phyloP scores from a whole-genome alignment of 2,113 vertebrate species.

The Perca flavescens region DNA sequence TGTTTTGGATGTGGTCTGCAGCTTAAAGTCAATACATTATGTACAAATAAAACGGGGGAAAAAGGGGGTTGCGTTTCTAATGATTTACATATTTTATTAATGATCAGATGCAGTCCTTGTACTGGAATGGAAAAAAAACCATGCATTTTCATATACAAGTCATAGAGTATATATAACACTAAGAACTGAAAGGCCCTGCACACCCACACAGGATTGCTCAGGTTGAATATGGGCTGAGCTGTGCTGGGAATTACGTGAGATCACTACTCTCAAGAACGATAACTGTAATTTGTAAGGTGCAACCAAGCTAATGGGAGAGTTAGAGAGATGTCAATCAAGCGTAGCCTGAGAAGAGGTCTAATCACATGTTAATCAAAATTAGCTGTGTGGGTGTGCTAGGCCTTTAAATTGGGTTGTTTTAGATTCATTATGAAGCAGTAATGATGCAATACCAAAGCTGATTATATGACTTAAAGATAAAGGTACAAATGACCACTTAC shows the following conservation, averaged over 20 bases:
- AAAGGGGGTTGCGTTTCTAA: background rate
- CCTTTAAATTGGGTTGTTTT: background rate
- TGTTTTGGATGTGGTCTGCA: background rate
- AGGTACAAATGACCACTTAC: background rate
- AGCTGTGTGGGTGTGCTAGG: background rate
- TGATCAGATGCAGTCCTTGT: background rate
- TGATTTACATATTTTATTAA: background rate
- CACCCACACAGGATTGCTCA: background rate
- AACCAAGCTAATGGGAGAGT: background rate
- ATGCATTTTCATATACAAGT: background rate
- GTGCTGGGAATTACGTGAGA: background rate
- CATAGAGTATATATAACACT: background rate
- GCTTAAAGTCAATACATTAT: background rate
- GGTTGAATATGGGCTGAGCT: background rate
- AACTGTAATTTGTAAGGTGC: background rate
- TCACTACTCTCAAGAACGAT: background rate
- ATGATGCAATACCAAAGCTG: background rate
- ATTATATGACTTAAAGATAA: background rate
- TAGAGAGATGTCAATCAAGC: background rate
- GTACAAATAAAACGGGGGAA: background rate
- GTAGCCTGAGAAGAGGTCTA: background rate
- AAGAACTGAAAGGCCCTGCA: background rate
- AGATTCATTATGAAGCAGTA: background rate
- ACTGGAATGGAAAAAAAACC: background rate
- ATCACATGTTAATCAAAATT: background rate